Evolutionary conservation across 2,113 vertebrate genomes (phyloP).

Genomic region (Fulmarus glacialis): DNA sequence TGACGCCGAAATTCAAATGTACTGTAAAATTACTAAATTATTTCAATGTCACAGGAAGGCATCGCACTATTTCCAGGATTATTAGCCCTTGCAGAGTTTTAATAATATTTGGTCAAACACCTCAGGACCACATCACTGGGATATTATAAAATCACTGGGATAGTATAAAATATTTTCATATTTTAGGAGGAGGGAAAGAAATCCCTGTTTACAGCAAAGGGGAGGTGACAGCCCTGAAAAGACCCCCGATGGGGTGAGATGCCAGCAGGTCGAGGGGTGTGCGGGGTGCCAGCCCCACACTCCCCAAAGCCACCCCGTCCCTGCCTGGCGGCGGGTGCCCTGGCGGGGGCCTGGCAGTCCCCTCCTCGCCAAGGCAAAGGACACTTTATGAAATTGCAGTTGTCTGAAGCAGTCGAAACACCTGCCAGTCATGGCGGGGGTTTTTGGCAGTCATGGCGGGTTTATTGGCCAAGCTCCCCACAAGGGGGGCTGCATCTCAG

Average conservation of each 20-base stretch:
- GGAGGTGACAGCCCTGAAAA: background rate
- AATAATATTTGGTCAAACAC: slow-evolving; percentile 71
- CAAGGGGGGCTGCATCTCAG: slow-evolving; percentile 68
- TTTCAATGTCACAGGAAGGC: slow-evolving; percentile 74
- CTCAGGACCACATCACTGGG: background rate
- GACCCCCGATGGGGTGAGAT: background rate
- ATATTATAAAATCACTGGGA: background rate
- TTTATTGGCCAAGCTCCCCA: slow-evolving; percentile 55
- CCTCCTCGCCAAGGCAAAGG: slow-evolving; percentile 9
- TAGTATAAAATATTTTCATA: background rate
- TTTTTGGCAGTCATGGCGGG: slow-evolving; percentile 68
- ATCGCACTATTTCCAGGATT: slow-evolving; percentile 50
- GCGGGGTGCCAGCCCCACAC: accelerated
- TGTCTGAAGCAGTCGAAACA: slow-evolving; percentile 49
- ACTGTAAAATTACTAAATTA: slow-evolving; percentile 78
- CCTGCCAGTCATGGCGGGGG: slow-evolving; percentile 70
- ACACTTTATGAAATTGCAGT: slow-evolving; percentile 53
- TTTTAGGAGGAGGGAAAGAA: background rate
- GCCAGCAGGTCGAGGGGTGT: accelerated
- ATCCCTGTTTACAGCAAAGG: background rate
- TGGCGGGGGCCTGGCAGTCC: background rate
- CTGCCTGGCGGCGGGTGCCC: background rate
- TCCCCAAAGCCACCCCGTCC: background rate
- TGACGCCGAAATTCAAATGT: slow-evolving; percentile 68
- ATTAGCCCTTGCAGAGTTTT: slow-evolving; percentile 67